phyloP scores from a whole-genome alignment of 1,140 invertebrate species.

The Drosophila nannoptera region DNA sequence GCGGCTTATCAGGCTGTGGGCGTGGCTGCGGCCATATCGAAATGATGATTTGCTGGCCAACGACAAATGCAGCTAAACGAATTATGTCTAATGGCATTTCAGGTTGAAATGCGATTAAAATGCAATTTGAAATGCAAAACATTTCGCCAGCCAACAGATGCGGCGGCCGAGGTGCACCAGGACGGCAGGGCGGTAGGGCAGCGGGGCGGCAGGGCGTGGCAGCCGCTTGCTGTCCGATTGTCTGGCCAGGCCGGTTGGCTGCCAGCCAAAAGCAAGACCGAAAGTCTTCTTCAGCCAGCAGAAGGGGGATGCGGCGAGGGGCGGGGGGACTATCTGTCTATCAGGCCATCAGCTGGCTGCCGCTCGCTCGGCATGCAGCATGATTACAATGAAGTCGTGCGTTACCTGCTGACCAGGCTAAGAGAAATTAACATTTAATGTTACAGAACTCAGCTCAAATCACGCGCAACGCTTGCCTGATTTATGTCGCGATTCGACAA shows the following conservation, averaged over 20 bases:
- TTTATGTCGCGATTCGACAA: constrained; percentile 63
- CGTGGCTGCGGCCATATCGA: constrained; percentile 59
- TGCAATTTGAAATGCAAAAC: constrained; percentile 77
- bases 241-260: constrained; percentile 35
- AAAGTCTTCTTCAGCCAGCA: constrained; percentile 7
- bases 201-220: neutral
- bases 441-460: constrained; percentile 64
- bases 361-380: constrained; percentile 27
- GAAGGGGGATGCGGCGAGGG: constrained; percentile 3
- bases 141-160: constrained; percentile 47
- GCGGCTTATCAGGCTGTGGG: constrained; percentile 11
- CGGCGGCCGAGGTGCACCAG: constrained; percentile 4
- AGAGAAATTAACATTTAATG: constrained; percentile 69
- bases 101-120: constrained; percentile 78
- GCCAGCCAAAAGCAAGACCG: constrained; percentile 16
- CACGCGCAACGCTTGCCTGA: constrained; percentile 46
- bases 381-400: constrained; percentile 32
- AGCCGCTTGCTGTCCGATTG: constrained; percentile 11
- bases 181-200: too few species aligned
- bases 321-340: neutral
- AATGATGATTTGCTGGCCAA: constrained; percentile 68
- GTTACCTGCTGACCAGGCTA: constrained; percentile 58
- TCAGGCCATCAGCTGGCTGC: neutral
- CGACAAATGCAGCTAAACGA: constrained; percentile 75
- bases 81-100: constrained; percentile 78